A percentile compares a stretch with the other conserved stretches of the same genome.
Evolutionary conservation across 2,888 invertebrate genomes (phyloP).

Genomic region (Abscondita cerata): DNA sequence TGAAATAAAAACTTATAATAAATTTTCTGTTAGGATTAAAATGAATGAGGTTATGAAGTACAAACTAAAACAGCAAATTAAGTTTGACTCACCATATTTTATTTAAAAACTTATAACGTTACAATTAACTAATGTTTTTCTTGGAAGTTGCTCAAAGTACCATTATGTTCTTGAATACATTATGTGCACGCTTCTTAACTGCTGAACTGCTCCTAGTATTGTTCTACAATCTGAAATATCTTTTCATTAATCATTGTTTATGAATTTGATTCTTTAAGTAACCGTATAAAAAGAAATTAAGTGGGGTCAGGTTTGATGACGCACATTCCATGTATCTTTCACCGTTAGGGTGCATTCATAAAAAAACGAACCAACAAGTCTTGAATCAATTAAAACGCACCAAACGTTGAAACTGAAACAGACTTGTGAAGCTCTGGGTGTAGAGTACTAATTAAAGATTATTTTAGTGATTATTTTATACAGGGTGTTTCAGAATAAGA

Average conservation of each 20-base stretch:
- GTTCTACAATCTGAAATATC: background rate
- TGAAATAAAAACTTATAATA: too few species aligned
- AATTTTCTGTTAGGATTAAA: too few species aligned
- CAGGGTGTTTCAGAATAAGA: too few species aligned
- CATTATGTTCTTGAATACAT: too few species aligned
- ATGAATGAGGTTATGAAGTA: too few species aligned
- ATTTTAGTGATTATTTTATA: too few species aligned
- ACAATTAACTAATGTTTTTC: too few species aligned
- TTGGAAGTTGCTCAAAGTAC: too few species aligned
- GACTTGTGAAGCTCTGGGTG: background rate
- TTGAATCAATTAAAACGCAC: background rate
- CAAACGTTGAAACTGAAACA: conserved; percentile 1
- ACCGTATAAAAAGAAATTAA: background rate
- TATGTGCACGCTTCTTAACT: background rate
- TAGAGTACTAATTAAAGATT: background rate
- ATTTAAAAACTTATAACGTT: too few species aligned
- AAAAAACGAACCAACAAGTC: background rate
- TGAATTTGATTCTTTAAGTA: background rate
- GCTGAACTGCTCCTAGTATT: background rate
- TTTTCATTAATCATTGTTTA: too few species aligned
- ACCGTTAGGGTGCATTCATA: background rate
- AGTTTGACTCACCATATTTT: background rate
- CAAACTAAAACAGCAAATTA: background rate
- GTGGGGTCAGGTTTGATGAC: background rate
- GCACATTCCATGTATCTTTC: background rate